A percentile compares a stretch with the other conserved stretches of the same genome.
These are phyloP conservation scores for Castor canadensis DNA, from an alignment of 2,113 vertebrate genomes.

Conservation along the genomic window DNA sequence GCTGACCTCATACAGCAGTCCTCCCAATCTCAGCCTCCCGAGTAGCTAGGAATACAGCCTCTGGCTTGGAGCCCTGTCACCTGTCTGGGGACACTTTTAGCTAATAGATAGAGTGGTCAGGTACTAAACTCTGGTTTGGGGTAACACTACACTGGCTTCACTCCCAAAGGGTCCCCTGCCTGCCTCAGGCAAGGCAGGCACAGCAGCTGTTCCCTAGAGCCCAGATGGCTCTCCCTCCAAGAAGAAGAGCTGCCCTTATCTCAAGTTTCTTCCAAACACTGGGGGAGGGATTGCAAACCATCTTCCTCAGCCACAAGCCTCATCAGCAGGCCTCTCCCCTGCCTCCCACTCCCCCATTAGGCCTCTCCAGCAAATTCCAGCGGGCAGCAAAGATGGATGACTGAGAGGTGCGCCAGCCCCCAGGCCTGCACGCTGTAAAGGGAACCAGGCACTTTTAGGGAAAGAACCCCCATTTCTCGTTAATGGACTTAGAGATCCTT, in stretches of 20 bases:
- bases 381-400: neutral
- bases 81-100: neutral
- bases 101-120: accelerated
- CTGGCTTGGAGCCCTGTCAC: too few species aligned
- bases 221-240: too few species aligned
- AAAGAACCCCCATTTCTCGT: accelerated
- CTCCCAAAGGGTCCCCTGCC: neutral
- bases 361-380: neutral
- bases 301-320: neutral
- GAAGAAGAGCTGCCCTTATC: neutral
- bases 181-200: accelerated
- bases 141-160: neutral
- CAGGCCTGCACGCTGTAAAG: neutral
- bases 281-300: too few species aligned
- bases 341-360: accelerated
- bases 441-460: too few species aligned
- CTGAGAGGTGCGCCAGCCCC: neutral
- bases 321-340: neutral
- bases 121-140: neutral
- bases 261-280: neutral
- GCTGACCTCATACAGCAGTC: too few species aligned
- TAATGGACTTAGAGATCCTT: neutral
- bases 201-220: neutral
- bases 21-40: too few species aligned
- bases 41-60: too few species aligned